phyloP scores from a whole-genome alignment of 2,888 invertebrate genomes.

The Scaptomyza cyrtandrae region DNA sequence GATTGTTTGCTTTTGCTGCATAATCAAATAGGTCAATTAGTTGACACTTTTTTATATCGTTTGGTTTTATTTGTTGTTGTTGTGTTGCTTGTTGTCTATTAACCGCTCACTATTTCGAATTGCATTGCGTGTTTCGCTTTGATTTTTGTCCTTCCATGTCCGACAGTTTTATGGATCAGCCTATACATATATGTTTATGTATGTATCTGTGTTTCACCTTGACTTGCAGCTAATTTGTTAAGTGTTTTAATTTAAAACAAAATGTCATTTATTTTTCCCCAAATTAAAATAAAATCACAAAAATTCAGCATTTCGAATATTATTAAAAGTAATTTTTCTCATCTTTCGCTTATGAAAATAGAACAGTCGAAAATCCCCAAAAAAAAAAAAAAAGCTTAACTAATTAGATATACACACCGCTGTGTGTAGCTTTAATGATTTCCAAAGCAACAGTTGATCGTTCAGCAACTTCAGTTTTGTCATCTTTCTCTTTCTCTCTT shows the following conservation, averaged over 20 bases:
- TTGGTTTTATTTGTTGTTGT: neutral
- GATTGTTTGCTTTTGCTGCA: constrained; percentile 4
- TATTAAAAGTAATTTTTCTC: neutral
- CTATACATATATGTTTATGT: constrained; percentile 7
- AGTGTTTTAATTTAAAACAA: constrained; percentile 8
- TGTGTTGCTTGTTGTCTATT: constrained; percentile 15
- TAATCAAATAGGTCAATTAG: constrained; percentile 57
- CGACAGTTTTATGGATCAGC: constrained; percentile 40
- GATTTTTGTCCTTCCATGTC: constrained; percentile 42
- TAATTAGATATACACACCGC: neutral
- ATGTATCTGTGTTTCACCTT: constrained; percentile 8
- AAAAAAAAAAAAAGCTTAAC: neutral
- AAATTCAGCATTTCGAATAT: neutral
- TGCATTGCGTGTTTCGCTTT: constrained; percentile 36
- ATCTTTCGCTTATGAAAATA: neutral
- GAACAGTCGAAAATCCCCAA: neutral
- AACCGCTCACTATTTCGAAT: constrained; percentile 44
- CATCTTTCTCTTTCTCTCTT: constrained; percentile 10
- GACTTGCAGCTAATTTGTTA: constrained; percentile 3
- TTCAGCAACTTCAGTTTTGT: constrained; percentile 11
- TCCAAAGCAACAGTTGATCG: constrained; percentile 21
- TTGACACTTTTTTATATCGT: constrained; percentile 1
- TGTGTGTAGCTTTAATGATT: constrained; percentile 8
- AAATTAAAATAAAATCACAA: neutral
- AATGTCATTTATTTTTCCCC: neutral